A percentile compares a stretch with the other conserved stretches of the same genome.
phyloP scores from a whole-genome alignment of 1,140 invertebrate genomes.

The Lepidurus arcticus region DNA sequence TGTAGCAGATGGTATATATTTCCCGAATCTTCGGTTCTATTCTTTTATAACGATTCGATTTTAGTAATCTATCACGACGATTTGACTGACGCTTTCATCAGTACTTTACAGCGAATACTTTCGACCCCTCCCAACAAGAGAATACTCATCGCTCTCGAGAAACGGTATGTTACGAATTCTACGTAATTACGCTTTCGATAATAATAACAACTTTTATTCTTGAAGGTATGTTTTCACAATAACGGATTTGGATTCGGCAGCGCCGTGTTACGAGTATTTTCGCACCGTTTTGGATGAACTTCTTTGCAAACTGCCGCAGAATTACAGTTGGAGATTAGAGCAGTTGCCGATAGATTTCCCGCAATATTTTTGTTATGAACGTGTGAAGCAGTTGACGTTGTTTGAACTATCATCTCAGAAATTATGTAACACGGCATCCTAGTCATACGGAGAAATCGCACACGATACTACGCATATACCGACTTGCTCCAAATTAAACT shows the following conservation, averaged over 20 bases:
- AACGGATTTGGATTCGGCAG: slow-evolving; percentile 66
- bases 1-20: slow-evolving; percentile 70
- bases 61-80: slow-evolving; percentile 79
- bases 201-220: slow-evolving; percentile 32
- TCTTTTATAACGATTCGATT: slow-evolving; percentile 41
- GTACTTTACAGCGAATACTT: slow-evolving; percentile 63
- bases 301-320: slow-evolving; percentile 27
- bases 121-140: slow-evolving; percentile 53
- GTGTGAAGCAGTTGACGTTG: slow-evolving; percentile 66
- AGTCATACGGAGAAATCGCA: not conserved
- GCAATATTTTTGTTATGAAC: slow-evolving; percentile 74
- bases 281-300: slow-evolving; percentile 36
- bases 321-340: slow-evolving; percentile 35
- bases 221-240: slow-evolving; percentile 70
- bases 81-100: slow-evolving; percentile 73
- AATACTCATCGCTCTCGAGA: slow-evolving; percentile 75
- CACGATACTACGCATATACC: not conserved
- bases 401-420: slow-evolving; percentile 54
- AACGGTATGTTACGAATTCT: slow-evolving; percentile 49
- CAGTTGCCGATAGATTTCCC: slow-evolving; percentile 59
- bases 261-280: slow-evolving; percentile 80
- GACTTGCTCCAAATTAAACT: not conserved
- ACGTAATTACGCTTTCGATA: slow-evolving; percentile 22
- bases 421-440: not conserved
- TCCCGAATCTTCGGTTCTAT: slow-evolving; percentile 29